Percentiles rank a stretch among this genome's conserved stretches.
Conservation (phyloP, 2,113 vertebrate species). For the Centrocercus urophasianus region DNA sequence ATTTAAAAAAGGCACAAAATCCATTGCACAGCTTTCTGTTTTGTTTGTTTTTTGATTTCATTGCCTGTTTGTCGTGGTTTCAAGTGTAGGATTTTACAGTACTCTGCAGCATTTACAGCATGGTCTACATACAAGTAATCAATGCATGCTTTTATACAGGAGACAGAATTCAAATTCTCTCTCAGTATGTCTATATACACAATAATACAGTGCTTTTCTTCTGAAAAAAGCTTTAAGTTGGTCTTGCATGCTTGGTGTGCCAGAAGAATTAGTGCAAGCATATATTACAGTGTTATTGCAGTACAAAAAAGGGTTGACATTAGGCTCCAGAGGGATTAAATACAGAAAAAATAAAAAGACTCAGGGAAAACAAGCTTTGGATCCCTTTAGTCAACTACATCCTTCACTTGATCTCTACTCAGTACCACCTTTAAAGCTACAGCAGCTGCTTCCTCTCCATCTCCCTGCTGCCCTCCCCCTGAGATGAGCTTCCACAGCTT, state of each 20-base stretch:
- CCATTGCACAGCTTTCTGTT: slow-evolving; percentile 88
- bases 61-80: slow-evolving; percentile 81
- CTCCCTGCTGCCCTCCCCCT: slow-evolving; percentile 50
- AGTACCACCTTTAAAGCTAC: slow-evolving; percentile 45
- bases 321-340: slow-evolving; percentile 41
- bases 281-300: slow-evolving; percentile 91
- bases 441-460: background rate
- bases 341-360: slow-evolving; percentile 73
- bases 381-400: slow-evolving; percentile 55
- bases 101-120: slow-evolving; percentile 85
- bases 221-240: slow-evolving; percentile 71
- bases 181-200: slow-evolving; percentile 71
- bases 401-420: slow-evolving; percentile 52
- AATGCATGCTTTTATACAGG: slow-evolving; percentile 87
- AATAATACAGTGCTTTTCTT: slow-evolving; percentile 74
- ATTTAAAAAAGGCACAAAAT: slow-evolving; percentile 98
- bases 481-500: slow-evolving; percentile 16
- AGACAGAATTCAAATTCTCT: slow-evolving; percentile 72
- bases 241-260: slow-evolving; percentile 80
- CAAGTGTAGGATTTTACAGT: slow-evolving; percentile 93
- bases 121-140: slow-evolving; percentile 78
- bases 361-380: slow-evolving; percentile 70
- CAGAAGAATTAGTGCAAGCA: slow-evolving; percentile 89
- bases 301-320: slow-evolving; percentile 79
- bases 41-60: slow-evolving; percentile 71